Evolutionary conservation across 2,797 vertebrate species (phyloP).

Genomic region (Clarias laeviceps): DNA sequence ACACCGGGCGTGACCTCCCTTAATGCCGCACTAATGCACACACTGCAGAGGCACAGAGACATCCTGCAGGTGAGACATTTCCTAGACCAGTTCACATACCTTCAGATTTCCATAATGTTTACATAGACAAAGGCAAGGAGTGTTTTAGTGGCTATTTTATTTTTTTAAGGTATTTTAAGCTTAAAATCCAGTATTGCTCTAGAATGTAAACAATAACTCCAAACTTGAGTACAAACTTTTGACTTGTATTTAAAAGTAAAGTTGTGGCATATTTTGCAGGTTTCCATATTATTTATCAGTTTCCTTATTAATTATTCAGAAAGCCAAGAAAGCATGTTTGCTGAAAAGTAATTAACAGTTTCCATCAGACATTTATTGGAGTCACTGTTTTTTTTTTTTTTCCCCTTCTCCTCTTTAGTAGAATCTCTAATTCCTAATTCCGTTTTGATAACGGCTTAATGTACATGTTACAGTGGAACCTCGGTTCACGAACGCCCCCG

Average conservation of each 20-base stretch:
- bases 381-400: no score
- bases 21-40: constrained; percentile 96
- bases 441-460: no score
- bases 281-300: neutral
- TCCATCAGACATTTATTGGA: neutral
- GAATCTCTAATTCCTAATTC: no score
- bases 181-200: no score
- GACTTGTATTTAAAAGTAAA: neutral
- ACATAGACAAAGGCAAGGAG: no score
- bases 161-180: no score
- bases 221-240: no score
- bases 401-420: neutral
- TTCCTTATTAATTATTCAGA: neutral
- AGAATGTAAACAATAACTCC: no score
- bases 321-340: neutral
- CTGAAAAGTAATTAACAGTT: neutral
- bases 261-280: neutral
- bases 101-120: neutral
- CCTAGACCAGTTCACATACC: neutral
- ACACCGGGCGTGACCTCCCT: constrained; percentile 87
- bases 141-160: neutral
- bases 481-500: no score
- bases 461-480: no score
- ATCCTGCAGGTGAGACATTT: constrained; percentile 85
- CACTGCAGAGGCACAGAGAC: constrained; percentile 93